These are phyloP conservation scores for Leptinotarsa haldemani DNA, from an alignment of 2,888 invertebrate genomes.

Conservation along the genomic window DNA sequence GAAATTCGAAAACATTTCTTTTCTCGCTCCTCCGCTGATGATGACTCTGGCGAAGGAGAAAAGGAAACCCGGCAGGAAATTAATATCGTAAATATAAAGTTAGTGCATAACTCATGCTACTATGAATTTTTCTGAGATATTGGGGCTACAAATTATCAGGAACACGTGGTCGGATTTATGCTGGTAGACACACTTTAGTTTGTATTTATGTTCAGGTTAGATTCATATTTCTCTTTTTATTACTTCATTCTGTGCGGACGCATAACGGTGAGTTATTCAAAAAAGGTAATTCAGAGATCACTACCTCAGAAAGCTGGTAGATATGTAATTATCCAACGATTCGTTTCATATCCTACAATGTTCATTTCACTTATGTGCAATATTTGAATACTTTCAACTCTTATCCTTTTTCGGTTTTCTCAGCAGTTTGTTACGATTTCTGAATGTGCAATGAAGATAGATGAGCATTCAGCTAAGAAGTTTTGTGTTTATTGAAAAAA, in stretches of 20 bases:
- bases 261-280: not conserved
- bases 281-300: not conserved
- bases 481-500: too few relatives aligned
- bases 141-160: conserved; percentile 64
- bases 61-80: conserved; percentile 62
- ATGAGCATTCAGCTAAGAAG: too few relatives aligned
- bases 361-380: too few relatives aligned
- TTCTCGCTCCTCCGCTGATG: conserved; percentile 33
- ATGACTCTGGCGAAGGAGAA: conserved; percentile 35
- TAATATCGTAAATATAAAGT: conserved; percentile 67
- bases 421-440: too few relatives aligned
- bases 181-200: conserved; percentile 60
- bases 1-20: conserved; percentile 23
- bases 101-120: conserved; percentile 64
- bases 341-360: too few relatives aligned
- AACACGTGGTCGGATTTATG: conserved; percentile 65
- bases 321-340: too few relatives aligned
- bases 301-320: too few relatives aligned
- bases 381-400: too few relatives aligned
- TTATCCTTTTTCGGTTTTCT: too few relatives aligned
- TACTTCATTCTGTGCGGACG: conserved; percentile 30
- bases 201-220: conserved; percentile 63
- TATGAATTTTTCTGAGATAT: conserved; percentile 66
- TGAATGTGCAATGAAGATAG: too few relatives aligned
- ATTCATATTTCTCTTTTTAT: conserved; percentile 42